Evolutionary conservation across 2,113 vertebrate genomes (phyloP).

Genomic region (Mormyrus lacerda): DNA sequence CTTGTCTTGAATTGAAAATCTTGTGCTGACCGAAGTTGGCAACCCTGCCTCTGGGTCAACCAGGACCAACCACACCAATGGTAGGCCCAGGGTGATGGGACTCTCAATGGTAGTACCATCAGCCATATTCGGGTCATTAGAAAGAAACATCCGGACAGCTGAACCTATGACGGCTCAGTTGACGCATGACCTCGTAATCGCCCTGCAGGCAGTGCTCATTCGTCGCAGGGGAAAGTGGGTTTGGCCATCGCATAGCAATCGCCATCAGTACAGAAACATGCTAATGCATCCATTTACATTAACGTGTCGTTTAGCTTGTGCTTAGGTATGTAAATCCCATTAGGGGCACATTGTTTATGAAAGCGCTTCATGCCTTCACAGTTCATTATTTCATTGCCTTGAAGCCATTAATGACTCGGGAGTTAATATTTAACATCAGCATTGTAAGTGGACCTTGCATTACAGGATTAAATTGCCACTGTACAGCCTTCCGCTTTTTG

Average conservation of each 20-base stretch:
- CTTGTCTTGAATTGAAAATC: no score
- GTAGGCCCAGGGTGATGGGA: slow-evolving; percentile 51
- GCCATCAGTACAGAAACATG: neutral
- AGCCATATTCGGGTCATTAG: neutral
- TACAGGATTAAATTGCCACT: slow-evolving; percentile 22
- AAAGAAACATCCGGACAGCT: neutral
- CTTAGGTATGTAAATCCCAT: slow-evolving; percentile 62
- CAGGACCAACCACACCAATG: slow-evolving; percentile 86
- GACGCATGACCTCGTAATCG: slow-evolving; percentile 31
- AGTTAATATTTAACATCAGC: slow-evolving; percentile 55
- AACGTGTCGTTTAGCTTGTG: slow-evolving; percentile 48
- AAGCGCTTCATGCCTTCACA: slow-evolving; percentile 51
- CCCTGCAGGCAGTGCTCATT: neutral
- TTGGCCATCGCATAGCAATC: slow-evolving; percentile 10
- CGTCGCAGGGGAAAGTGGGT: neutral
- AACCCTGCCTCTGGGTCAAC: slow-evolving; percentile 58
- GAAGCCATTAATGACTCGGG: slow-evolving; percentile 21
- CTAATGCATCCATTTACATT: slow-evolving; percentile 10
- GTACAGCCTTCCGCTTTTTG: slow-evolving; percentile 5
- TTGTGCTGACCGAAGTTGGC: no score
- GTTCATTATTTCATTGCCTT: slow-evolving; percentile 34
- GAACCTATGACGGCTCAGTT: slow-evolving; percentile 3
- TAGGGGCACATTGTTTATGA: slow-evolving; percentile 47
- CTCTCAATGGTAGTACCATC: no score
- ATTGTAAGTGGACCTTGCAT: slow-evolving; percentile 40